A percentile compares a stretch with the other conserved stretches of the same genome.
Evolutionary conservation across 2,797 vertebrate species (phyloP).

Genomic region (Microchirus variegatus): DNA sequence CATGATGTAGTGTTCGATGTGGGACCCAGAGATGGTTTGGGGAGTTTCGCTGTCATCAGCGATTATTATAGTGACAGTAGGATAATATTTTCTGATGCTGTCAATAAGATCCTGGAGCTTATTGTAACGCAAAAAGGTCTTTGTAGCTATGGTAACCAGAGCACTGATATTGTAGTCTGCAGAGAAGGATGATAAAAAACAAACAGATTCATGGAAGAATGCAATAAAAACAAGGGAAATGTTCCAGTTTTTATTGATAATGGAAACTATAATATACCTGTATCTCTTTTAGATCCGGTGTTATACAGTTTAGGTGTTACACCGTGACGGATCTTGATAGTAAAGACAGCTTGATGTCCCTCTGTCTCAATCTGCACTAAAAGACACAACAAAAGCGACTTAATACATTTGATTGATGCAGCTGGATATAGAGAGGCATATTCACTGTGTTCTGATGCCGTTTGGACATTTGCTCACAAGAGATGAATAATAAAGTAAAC

Average conservation of each 20-base stretch:
- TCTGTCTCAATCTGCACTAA: conserved; percentile 89
- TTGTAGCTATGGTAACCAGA: conserved; percentile 93
- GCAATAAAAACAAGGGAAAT: not conserved
- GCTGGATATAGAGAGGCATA: not conserved
- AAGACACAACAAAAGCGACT: conserved; percentile 48
- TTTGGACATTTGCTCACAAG: too few relatives aligned
- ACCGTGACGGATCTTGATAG: conserved; percentile 87
- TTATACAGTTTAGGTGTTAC: conserved; percentile 89
- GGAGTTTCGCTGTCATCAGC: conserved; percentile 91
- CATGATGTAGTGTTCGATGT: conserved; percentile 94
- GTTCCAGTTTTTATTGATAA: not conserved
- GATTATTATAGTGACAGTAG: conserved; percentile 89
- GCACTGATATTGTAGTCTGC: conserved; percentile 88
- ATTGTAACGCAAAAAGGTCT: conserved; percentile 93
- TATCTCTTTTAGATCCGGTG: conserved; percentile 77
- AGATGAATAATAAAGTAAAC: too few relatives aligned
- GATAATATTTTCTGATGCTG: conserved; percentile 91
- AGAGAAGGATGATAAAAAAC: conserved; percentile 16
- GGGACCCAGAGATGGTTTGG: conserved; percentile 82
- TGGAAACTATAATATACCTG: not conserved
- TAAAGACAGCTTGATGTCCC: conserved; percentile 86
- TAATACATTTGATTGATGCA: conserved; percentile 4
- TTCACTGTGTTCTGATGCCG: too few relatives aligned
- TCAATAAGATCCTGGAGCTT: conserved; percentile 88
- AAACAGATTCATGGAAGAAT: not conserved